Percentiles rank a stretch among this genome's conserved stretches.
Evolutionary conservation across 2,113 vertebrate genomes (phyloP).

Genomic region (Oreochromis spilurus): DNA sequence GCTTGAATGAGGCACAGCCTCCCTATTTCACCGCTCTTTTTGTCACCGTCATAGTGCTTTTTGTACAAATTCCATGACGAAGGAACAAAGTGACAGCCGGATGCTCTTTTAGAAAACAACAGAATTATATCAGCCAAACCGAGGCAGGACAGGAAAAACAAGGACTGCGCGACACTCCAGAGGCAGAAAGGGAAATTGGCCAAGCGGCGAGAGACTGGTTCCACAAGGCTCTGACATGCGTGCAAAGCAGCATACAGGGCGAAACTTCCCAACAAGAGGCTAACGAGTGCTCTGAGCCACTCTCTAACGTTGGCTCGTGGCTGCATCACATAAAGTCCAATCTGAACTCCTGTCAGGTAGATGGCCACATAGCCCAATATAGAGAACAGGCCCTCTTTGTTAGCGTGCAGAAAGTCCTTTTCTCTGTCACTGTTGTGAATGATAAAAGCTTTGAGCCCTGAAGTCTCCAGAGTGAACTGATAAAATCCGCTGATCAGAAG

Average conservation of each 20-base stretch:
- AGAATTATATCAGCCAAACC: conserved; percentile 75
- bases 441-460: conserved; percentile 81
- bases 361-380: conserved; percentile 83
- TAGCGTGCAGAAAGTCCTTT: conserved; percentile 83
- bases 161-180: conserved; percentile 82
- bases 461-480: conserved; percentile 78
- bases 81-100: conserved; percentile 71
- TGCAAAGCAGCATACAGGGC: conserved; percentile 65
- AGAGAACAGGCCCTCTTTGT: conserved; percentile 90
- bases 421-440: conserved; percentile 78
- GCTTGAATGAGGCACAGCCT: conserved; percentile 81
- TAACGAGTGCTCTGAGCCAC: conserved; percentile 68
- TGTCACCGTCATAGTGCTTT: background rate
- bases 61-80: conserved; percentile 75
- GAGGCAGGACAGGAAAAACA: conserved; percentile 75
- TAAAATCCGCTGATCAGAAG: conserved; percentile 73
- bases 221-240: conserved; percentile 66
- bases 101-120: conserved; percentile 77
- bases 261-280: conserved; percentile 58
- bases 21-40: background rate
- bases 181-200: conserved; percentile 87
- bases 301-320: conserved; percentile 69
- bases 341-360: conserved; percentile 87
- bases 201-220: conserved; percentile 85
- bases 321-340: conserved; percentile 80